A percentile compares a stretch with the other conserved stretches of the same genome.
phyloP scores from a whole-genome alignment of 2,888 invertebrate species.

The Ecliptopera silaceata region DNA sequence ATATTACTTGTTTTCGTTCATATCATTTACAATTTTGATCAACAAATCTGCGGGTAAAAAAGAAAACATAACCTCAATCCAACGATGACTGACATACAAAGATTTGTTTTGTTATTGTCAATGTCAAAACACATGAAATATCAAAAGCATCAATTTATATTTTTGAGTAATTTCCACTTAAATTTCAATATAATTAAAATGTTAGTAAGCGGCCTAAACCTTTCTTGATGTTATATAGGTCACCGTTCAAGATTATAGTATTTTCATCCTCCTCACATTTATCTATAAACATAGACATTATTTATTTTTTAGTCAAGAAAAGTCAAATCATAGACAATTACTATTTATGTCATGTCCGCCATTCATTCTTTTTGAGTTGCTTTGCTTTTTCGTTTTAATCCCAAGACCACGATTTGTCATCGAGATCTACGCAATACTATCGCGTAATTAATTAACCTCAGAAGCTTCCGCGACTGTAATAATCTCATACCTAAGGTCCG shows the following conservation, averaged over 20 bases:
- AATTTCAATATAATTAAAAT: too few relatives aligned
- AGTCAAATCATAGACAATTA: constrained; percentile 70
- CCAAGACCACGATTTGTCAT: constrained; percentile 75
- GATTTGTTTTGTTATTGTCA: too few relatives aligned
- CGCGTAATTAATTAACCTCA: constrained; percentile 67
- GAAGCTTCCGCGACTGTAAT: constrained; percentile 56
- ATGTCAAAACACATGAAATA: too few relatives aligned
- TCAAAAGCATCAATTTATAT: too few relatives aligned
- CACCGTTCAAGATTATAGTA: too few relatives aligned
- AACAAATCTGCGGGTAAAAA: too few relatives aligned
- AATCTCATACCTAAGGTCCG: constrained; percentile 47
- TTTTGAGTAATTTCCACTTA: too few relatives aligned
- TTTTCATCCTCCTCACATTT: neutral
- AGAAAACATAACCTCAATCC: constrained; percentile 6
- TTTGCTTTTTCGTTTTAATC: constrained; percentile 82
- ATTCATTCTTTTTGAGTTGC: constrained; percentile 81
- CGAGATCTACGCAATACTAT: constrained; percentile 72
- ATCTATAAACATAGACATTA: neutral
- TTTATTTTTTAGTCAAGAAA: neutral
- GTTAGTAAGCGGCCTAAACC: too few relatives aligned
- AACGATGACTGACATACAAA: too few relatives aligned
- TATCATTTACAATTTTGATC: too few relatives aligned
- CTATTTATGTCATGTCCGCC: constrained; percentile 83
- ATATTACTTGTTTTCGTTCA: too few relatives aligned
- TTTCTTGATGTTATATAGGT: too few relatives aligned